Evolutionary conservation across 2,888 invertebrate genomes (phyloP), one percentile per base, ranked within the genome.

Genomic region (Heliothis peltigera): DNA sequence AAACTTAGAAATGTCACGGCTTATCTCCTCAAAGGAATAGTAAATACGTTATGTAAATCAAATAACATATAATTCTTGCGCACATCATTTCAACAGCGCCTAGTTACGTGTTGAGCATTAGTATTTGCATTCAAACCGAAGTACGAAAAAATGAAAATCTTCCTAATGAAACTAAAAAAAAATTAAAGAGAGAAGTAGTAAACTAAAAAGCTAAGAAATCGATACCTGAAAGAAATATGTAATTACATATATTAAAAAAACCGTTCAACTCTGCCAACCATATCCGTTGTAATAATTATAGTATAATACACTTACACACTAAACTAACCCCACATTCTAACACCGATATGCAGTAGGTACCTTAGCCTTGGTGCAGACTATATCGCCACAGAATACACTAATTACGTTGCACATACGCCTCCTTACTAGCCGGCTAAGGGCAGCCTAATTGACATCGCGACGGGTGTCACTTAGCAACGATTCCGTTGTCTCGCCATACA

Each of bases 401-500:
- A 79, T 81, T 78, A 76, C 52, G 44, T 54, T 58, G 58, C 77
- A 80, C 75, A 77, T 56, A 64, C 51, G 75, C 59, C 63, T 81
- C 70, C 77, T 79, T 79, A 75, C 70, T 78, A 80, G 75, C 71
- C 61, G 62, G 66, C 70, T 64, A 69, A 80, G 80, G 74, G 71
- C 70, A 79, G 63, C 60, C 82, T 90, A 90, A 91, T 90, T 89
- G 90, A 88, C 90, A 80, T 79, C 85, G 75, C 79, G 87, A 90
- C 82, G 84, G 84, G 86, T 87, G 88, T 86, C 89, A 89, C 87
- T 88, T 87, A 87, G 85, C 79, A 79, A 71, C 81, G 77, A 75
- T 77, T 78, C 79, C 75, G 60, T 69, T 71, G 68, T 77, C 75
- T 71, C 69, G 64, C 68, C 65, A 61, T 70, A 60, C 70, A 73